phyloP scores from a whole-genome alignment of 1,140 invertebrate genomes.

The Leptopilina boulardi region DNA sequence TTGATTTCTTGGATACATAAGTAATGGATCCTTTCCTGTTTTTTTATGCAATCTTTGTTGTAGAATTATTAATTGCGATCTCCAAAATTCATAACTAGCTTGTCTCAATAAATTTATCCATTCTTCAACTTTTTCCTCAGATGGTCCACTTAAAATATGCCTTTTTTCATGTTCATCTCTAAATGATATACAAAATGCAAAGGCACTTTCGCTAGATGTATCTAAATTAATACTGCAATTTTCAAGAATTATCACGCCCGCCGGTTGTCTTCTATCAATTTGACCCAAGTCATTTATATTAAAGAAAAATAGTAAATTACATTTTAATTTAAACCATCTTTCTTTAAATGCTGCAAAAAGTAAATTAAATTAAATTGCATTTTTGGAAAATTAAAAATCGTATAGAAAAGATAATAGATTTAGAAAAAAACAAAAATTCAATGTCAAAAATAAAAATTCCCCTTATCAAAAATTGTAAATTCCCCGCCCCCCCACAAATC shows the following conservation, averaged over 20 bases:
- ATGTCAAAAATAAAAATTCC: no score
- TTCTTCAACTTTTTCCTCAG: conserved; percentile 79
- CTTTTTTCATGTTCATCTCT: conserved; percentile 82
- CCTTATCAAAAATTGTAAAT: not conserved
- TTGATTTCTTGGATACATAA: conserved; percentile 80
- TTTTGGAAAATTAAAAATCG: no score
- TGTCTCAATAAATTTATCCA: conserved; percentile 79
- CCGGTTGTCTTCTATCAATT: conserved; percentile 80
- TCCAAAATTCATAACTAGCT: conserved; percentile 80
- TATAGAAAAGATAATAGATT: no score
- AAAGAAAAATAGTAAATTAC: conserved; percentile 85
- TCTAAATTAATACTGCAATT: conserved; percentile 82
- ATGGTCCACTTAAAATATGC: conserved; percentile 80
- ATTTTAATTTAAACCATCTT: conserved; percentile 83
- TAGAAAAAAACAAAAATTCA: no score
- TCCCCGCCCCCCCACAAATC: no score
- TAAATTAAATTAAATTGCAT: conserved; percentile 32
- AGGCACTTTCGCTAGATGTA: conserved; percentile 78
- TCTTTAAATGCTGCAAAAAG: conserved; percentile 80
- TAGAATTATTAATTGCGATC: conserved; percentile 77
- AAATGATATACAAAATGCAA: conserved; percentile 82
- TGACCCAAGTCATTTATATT: conserved; percentile 82
- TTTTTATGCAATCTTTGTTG: conserved; percentile 78
- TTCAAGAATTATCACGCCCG: conserved; percentile 82
- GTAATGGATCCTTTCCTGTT: conserved; percentile 81